phyloP scores from a whole-genome alignment of 2,888 invertebrate species.

The Halictus ligatus region DNA sequence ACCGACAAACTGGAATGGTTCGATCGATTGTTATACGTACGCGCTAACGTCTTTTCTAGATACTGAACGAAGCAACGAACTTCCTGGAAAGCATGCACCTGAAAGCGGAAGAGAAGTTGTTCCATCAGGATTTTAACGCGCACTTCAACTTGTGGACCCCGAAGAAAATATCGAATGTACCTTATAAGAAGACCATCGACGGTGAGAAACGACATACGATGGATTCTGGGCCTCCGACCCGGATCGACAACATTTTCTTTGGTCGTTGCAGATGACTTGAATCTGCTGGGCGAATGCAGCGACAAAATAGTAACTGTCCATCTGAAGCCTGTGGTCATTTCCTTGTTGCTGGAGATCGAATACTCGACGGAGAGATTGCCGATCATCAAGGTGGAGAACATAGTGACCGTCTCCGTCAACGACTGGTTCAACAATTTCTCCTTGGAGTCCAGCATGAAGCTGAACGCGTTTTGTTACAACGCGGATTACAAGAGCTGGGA shows the following conservation, averaged over 20 bases:
- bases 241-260: background rate
- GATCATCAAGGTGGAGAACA: constrained; percentile 74
- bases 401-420: constrained; percentile 72
- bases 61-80: constrained; percentile 85
- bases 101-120: constrained; percentile 75
- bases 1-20: background rate
- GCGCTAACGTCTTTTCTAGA: constrained; percentile 81
- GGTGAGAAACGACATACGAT: constrained; percentile 45
- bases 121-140: constrained; percentile 77
- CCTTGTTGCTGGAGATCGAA: constrained; percentile 78
- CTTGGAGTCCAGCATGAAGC: constrained; percentile 79
- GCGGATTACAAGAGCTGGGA: constrained; percentile 91
- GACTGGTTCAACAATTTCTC: constrained; percentile 78
- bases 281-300: constrained; percentile 38
- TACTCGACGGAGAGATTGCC: constrained; percentile 78
- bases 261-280: constrained; percentile 55
- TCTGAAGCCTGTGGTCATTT: constrained; percentile 75
- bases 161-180: constrained; percentile 86
- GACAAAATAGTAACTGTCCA: constrained; percentile 74
- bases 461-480: constrained; percentile 89
- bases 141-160: constrained; percentile 90
- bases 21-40: background rate
- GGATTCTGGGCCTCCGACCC: background rate
- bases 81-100: constrained; percentile 84
- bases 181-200: constrained; percentile 73